A percentile compares a stretch with the other conserved stretches of the same genome.
These are phyloP conservation scores for Varecia variegata DNA, from an alignment of 2,797 vertebrate species.

Conservation along the genomic window DNA sequence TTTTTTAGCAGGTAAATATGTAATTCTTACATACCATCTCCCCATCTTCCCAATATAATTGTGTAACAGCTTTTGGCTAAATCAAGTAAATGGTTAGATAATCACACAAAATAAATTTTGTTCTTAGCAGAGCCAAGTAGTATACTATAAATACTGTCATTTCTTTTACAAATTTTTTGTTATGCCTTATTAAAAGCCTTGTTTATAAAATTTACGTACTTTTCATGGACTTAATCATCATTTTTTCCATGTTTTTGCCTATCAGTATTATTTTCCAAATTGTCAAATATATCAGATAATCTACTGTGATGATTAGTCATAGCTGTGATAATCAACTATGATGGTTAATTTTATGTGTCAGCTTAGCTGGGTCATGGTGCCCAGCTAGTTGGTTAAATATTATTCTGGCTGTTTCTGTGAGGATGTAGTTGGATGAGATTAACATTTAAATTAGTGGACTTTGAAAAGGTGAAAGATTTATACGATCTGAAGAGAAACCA, in stretches of 20 bases:
- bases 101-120: constrained; percentile 16
- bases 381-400: not conserved
- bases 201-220: not conserved
- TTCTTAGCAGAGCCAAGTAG: constrained; percentile 8
- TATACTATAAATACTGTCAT: constrained; percentile 23
- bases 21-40: constrained; percentile 23
- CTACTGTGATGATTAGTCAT: not conserved
- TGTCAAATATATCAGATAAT: not conserved
- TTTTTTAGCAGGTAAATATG: constrained; percentile 11
- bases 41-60: not conserved
- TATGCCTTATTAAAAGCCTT: not conserved
- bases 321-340: not conserved
- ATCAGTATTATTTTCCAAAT: constrained; percentile 12
- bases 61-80: constrained; percentile 17
- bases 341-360: constrained; percentile 6
- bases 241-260: constrained; percentile 23
- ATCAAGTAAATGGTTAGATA: constrained; percentile 23
- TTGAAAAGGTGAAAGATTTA: not conserved
- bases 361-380: not conserved
- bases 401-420: not conserved
- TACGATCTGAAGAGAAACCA: no score
- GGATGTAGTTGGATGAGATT: not conserved
- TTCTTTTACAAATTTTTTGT: constrained; percentile 7
- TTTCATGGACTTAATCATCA: not conserved
- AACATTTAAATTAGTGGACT: not conserved